Base-by-base conservation (phyloP, 2,888 invertebrate species). In the Leptinotarsa tumamoca region DNA sequence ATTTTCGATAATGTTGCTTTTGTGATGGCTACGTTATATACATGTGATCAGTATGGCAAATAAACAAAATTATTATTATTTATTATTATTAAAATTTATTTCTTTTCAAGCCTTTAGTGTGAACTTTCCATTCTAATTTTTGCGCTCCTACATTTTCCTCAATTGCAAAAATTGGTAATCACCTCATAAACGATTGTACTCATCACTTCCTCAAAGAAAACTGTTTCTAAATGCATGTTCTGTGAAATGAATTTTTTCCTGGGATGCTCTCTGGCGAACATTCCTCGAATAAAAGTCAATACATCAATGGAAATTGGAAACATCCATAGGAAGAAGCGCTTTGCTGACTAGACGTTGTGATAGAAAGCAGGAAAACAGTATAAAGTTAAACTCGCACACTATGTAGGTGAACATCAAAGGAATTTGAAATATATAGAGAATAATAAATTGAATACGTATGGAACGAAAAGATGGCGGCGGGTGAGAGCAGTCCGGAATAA, bases 381-480 rank as follows among this genome's bases (percentile, higher is more conserved):
- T 77, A 76, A 78, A 74, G 78, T 72, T 73, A 76, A 33, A 79
- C 79, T 76, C 70, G 79, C 80, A 81, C 81, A 79, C 81, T 78
- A 76, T 78, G 80, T 83, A 84, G 84, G 84, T 84, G 83, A 82
- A 85, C 85, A 84, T 86, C 85, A 85, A 85, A 85, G 84, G 81
- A 82, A 83, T 80, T 81, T 76, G 81, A 83, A 81, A 85, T 83
- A 85, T 85, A 87, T 85, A 85, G 82, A 80, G 86, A 86, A 86
- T 87, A 86, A 85, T 86, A 86, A 86, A 87, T 87, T 85, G 77
- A 80, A 79, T 79, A 79, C 80, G 81, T 80, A 81, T 78, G 72
- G 78, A 76, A 80, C 82, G 83, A 84, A 83, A 84, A 83, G 82
- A 83, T 80, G 83, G 82, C 83, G 81, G 81, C 82, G 84, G 82